phyloP scores from a whole-genome alignment of 2,113 vertebrate genomes.

The Danio rerio region GRCz12tu NC_133180.1:62080001-62080500 shows the following conservation, averaged over 20 bases:
- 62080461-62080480: no score
- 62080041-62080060: slow-evolving; percentile 70
- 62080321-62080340: neutral
- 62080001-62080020: neutral
- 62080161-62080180: slow-evolving; percentile 79
- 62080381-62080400: no score
- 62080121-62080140: slow-evolving; percentile 84
- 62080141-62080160: slow-evolving; percentile 86
- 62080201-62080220: slow-evolving; percentile 72
- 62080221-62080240: slow-evolving; percentile 52
- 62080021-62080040: neutral
- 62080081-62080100: slow-evolving; percentile 90
- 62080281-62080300: slow-evolving; percentile 8
- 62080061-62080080: slow-evolving; percentile 83
- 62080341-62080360: no score
- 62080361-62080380: no score
- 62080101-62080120: slow-evolving; percentile 92
- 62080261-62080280: slow-evolving; percentile 10
- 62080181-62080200: slow-evolving; percentile 82
- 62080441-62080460: no score
- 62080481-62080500: no score
- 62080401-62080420: no score
- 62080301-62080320: slow-evolving; percentile 9
- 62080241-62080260: slow-evolving; percentile 6
- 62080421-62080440: no score